Percentiles rank a stretch among this genome's conserved stretches.
Evolutionary conservation across 92 coral and sea anemone species (phyloP).

Genomic region (Galaxea fascicularis): DNA sequence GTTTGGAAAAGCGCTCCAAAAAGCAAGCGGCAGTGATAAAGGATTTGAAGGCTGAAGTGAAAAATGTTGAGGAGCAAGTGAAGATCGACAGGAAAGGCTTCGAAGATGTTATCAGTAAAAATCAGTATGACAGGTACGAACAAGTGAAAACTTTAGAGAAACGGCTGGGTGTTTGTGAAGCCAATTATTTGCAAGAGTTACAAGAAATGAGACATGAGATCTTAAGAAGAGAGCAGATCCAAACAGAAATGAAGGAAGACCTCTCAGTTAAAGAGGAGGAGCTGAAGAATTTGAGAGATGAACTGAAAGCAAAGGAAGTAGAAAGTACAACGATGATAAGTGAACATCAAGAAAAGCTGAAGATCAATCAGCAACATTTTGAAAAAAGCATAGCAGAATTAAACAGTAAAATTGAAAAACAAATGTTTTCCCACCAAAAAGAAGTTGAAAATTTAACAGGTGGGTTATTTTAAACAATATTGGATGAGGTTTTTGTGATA

Average conservation of each 20-base stretch:
- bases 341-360: conserved; percentile 47
- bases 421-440: conserved; percentile 36
- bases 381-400: conserved; percentile 54
- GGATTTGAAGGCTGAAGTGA: conserved; percentile 66
- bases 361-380: conserved; percentile 46
- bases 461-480: background rate
- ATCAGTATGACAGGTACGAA: conserved; percentile 72
- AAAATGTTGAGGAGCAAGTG: conserved; percentile 68
- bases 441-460: conserved; percentile 64
- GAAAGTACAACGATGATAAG: conserved; percentile 44
- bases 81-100: conserved; percentile 78
- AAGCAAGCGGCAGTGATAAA: conserved; percentile 58
- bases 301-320: conserved; percentile 54
- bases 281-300: conserved; percentile 47
- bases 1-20: conserved; percentile 57
- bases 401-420: conserved; percentile 48
- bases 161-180: conserved; percentile 58
- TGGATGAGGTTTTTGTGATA: no score
- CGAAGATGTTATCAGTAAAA: conserved; percentile 76
- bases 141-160: conserved; percentile 62
- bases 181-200: conserved; percentile 65
- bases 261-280: conserved; percentile 59
- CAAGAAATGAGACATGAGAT: conserved; percentile 48
- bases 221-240: conserved; percentile 56
- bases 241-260: conserved; percentile 43